Evolutionary conservation across 2,888 invertebrate species (phyloP), one percentile per base, ranked within the genome.

Genomic region (Orgyia antiqua): DNA sequence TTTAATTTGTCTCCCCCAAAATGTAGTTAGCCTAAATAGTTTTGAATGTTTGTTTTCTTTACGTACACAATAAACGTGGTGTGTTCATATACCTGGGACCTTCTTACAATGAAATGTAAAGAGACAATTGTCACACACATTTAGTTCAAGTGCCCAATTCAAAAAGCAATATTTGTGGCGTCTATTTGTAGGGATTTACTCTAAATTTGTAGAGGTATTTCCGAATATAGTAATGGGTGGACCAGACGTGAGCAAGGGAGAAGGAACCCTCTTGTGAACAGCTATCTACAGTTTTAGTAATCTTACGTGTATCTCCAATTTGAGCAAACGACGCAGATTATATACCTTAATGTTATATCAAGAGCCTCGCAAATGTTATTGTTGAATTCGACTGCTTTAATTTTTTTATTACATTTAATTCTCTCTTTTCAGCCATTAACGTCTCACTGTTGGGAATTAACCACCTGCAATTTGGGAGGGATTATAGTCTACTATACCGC

Each of bases 281-380:
- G 50, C 51, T 56, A 55, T 61, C 47, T 51, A 61, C 68, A 58
- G 61, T 78, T 73, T 77, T 75, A 68, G 58, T 78, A 75, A 78
- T 76, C 49, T 70, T 73, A 76, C 68, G 42, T 67, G 65, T 62
- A 48, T 52, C 50, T 64, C 58, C 73, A 68, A 70, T 75, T 71
- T 60, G 61, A 54, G 67, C 53, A 65, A 73, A 70, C 61, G 60
- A 50, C 50, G 46, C 34, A 47, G 55, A 41, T 50, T 54, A 56
- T 10, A 23, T 23, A 23, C 9, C 4, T 15, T 9, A 13, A 26
- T 13, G 17, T 26, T 15, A 17, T 39, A 48, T 50, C 50, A 49
- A 40, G 40, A 23, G 10, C 23, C 4, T n/a, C 11, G 10, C 2
- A 6, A 23, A 23, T 23, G 7, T 23, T 20, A 9, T 20, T 20